phyloP scores from a whole-genome alignment of 2,888 invertebrate genomes.

The Trilocha varians region DNA sequence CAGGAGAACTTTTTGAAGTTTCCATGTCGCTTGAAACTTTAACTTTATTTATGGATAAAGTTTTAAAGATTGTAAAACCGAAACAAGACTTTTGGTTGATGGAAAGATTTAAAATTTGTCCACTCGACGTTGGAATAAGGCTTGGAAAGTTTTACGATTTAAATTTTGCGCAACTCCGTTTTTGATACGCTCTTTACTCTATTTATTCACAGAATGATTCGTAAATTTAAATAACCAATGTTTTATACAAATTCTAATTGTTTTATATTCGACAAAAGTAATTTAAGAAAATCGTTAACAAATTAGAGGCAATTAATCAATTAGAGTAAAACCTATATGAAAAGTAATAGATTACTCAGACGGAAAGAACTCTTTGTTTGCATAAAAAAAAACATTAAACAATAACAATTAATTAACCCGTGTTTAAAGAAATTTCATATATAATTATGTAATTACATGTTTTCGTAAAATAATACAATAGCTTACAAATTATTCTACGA shows the following conservation, averaged over 20 bases:
- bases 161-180: neutral
- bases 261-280: too few relatives aligned
- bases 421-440: too few relatives aligned
- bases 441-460: too few relatives aligned
- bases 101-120: neutral
- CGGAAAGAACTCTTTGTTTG: too few relatives aligned
- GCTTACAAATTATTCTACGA: too few relatives aligned
- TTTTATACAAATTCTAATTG: neutral
- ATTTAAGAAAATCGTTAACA: neutral
- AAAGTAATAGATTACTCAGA: too few relatives aligned
- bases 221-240: neutral
- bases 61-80: constrained; percentile 18
- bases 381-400: too few relatives aligned
- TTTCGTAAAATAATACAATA: too few relatives aligned
- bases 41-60: constrained; percentile 18
- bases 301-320: neutral
- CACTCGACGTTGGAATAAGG: neutral
- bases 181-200: neutral
- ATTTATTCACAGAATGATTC: neutral
- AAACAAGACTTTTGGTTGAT: constrained; percentile 8
- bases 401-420: too few relatives aligned
- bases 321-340: too few relatives aligned
- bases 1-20: constrained; percentile 19
- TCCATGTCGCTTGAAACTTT: constrained; percentile 21
- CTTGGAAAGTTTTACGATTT: neutral